Conservation (phyloP, 2,113 vertebrate genomes). For the Lethenteron camtschaticum region DNA sequence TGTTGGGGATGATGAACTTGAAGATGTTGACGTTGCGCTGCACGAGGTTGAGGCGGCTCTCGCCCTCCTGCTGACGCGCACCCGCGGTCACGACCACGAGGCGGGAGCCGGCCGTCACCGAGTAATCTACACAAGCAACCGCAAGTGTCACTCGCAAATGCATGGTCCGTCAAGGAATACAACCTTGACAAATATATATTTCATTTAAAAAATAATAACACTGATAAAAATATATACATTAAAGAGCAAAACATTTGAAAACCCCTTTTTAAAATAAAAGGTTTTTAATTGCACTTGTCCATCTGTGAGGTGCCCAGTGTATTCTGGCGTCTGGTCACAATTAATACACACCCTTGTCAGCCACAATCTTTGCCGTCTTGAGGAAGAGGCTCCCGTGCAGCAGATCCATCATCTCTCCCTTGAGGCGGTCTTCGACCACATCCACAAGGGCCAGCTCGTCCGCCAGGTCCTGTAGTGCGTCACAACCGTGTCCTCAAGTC, state of each 20-base stretch:
- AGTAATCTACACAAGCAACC: conserved; percentile 36
- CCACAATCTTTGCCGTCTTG: conserved; percentile 62
- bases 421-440: conserved; percentile 81
- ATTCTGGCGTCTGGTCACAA: no score
- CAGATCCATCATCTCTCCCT: conserved; percentile 88
- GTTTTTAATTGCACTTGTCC: no score
- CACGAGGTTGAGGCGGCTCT: conserved; percentile 79
- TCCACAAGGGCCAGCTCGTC: conserved; percentile 86
- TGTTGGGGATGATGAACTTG: conserved; percentile 77
- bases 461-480: conserved; percentile 34
- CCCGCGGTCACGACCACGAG: conserved; percentile 78
- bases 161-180: neutral
- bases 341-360: conserved; percentile 45
- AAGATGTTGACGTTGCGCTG: conserved; percentile 92
- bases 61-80: conserved; percentile 84
- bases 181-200: neutral
- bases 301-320: no score
- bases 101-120: conserved; percentile 65
- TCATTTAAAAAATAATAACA: neutral
- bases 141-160: neutral
- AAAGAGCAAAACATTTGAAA: neutral
- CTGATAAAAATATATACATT: neutral
- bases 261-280: neutral
- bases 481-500: neutral
- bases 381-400: conserved; percentile 84